Percentiles rank a stretch among this genome's conserved stretches.
phyloP scores from a whole-genome alignment of 2,888 invertebrate genomes.

The Autographa pulchrina region DNA sequence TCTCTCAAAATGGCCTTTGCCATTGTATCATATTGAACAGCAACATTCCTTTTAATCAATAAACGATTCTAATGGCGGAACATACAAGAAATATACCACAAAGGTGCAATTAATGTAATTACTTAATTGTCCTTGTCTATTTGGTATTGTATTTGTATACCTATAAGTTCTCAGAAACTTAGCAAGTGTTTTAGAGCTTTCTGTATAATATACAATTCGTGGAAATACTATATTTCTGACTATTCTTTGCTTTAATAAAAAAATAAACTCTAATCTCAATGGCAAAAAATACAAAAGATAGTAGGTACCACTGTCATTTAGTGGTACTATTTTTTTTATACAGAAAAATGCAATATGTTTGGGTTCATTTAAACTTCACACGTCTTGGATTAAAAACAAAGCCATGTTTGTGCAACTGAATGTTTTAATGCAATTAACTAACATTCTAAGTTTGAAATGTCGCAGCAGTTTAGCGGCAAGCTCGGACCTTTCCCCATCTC shows the following conservation, averaged over 20 bases:
- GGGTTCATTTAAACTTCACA: no score
- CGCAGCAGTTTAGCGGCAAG: conserved; percentile 19
- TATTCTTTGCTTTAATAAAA: no score
- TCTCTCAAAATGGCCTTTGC: background rate
- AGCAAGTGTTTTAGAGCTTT: background rate
- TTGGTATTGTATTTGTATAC: background rate
- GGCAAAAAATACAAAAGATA: no score
- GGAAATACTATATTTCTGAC: background rate
- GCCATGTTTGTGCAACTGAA: conserved; percentile 1
- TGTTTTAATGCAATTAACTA: conserved; percentile 14
- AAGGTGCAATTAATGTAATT: background rate
- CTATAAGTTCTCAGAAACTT: background rate
- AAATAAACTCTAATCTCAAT: no score
- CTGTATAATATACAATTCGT: background rate
- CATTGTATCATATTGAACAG: background rate
- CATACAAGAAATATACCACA: background rate
- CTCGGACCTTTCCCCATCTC: conserved; percentile 54
- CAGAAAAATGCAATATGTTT: no score
- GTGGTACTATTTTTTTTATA: no score
- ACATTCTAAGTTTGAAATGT: conserved; percentile 9
- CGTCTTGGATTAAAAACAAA: no score
- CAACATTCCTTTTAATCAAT: background rate
- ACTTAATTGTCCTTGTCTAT: background rate
- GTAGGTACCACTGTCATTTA: no score
- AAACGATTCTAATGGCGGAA: background rate